Base-by-base conservation (phyloP, 2,113 vertebrate genomes). In the Myiozetetes cayanensis region DNA sequence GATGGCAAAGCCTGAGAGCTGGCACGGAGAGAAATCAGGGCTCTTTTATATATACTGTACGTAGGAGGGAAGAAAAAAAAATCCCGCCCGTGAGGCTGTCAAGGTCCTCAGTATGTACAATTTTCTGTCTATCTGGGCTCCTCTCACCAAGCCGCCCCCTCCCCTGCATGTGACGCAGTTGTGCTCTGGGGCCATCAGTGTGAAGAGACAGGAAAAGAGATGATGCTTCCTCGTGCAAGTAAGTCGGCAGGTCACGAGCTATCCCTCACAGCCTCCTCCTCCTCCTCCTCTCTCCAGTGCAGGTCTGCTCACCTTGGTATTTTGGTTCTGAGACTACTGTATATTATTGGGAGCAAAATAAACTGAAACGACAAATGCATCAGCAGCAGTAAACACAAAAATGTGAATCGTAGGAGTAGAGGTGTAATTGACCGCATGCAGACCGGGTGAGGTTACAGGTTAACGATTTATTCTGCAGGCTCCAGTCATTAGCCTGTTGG, bases 81-180 rank as follows among this genome's bases (percentile, higher is more conserved):
- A 92, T 71, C 93, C 85, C 75, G 58, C 83, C 87, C 15, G 46
- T 62, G 73, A 97, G 96, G 96, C 97, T 98, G 97, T 96, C 97
- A 97, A 93, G 96, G 96, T 96, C 96, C 93, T 98, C 92, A 90
- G 92, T 68, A 93, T 94, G 50, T 52, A 80, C 90, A 94, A 93
- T 98, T 98, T 97, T 96, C 96, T 95, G 72, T 96, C 88, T 85
- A 58, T 93, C 96, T 97, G 92, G 46, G 94, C 39, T 37, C 92
- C 85, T 94, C 85, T 96, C 70, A 33, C 49, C 79, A n/a, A 72
- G 62, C 85, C 46, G 5, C 71, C 75, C 94, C 96, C 97, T 96
- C 87, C 94, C 77, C 66, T 56, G 35, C 94, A 55, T 94, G 97
- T 98, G 97, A 98, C 96, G 97, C 97, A 97, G 96, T 96, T 96